phyloP scores from a whole-genome alignment of 2,797 vertebrate genomes.

The Synanceia verrucosa region DNA sequence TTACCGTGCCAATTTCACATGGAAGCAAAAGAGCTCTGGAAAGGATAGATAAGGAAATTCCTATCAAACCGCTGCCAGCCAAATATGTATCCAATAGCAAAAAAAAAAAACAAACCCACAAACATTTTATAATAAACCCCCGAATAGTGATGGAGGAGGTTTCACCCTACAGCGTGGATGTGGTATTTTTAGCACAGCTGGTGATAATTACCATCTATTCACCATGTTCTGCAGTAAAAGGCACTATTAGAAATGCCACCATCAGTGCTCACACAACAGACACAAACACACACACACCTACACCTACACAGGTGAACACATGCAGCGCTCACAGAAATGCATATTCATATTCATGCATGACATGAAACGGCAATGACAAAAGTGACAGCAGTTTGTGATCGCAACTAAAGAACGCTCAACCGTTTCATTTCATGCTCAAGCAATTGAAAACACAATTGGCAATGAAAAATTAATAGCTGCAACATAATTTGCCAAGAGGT shows the following conservation, averaged over 20 bases:
- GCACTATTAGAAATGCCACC: conserved; percentile 68
- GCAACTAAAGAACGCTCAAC: conserved; percentile 1
- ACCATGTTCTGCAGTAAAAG: conserved; percentile 65
- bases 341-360: conserved; percentile 15
- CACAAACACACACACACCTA: conserved; percentile 7
- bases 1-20: conserved; percentile 84
- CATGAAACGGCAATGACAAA: conserved; percentile 13
- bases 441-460: conserved; percentile 27
- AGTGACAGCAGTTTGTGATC: conserved; percentile 9
- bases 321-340: neutral
- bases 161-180: conserved; percentile 77
- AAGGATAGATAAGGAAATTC: conserved; percentile 85
- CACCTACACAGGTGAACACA: conserved; percentile 28
- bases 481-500: conserved; percentile 17
- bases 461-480: conserved; percentile 9
- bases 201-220: conserved; percentile 81
- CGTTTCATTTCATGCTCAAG: conserved; percentile 11
- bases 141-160: conserved; percentile 79
- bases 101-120: conserved; percentile 75
- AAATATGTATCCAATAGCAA: conserved; percentile 83
- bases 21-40: conserved; percentile 83
- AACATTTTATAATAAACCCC: conserved; percentile 79
- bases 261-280: conserved; percentile 38
- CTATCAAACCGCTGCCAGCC: conserved; percentile 82
- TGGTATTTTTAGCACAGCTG: conserved; percentile 80